Base-by-base conservation (phyloP, 1,140 invertebrate genomes). In the Battus philenor region DNA sequence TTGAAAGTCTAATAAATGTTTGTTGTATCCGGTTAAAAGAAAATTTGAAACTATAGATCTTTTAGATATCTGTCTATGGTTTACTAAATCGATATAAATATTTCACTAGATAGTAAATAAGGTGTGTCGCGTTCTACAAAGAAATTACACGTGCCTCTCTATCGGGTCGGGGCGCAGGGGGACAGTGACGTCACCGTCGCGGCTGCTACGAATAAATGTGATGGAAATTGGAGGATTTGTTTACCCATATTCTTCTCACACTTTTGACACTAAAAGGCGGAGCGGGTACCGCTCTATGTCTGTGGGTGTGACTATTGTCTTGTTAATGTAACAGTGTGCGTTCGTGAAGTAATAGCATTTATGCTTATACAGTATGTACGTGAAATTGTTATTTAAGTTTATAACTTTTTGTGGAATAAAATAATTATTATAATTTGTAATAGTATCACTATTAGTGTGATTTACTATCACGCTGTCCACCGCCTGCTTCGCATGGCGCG, bases 201-300 rank as follows among this genome's bases (percentile, higher is more conserved):
- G 44, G 54, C 48, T 53, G 56, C 61, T 58, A 73, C 63, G 77
- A 83, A 81, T 81, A 84, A 82, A 84, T 80, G 75, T 71, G 74
- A 84, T 84, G 79, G 79, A 81, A 81, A 84, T 84, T 79, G 77
- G 75, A 79, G 77, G 79, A 84, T 84, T 81, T 84, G 79, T 84
- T 84, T 84, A 81, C 77, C 69, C 73, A 81, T 83, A 82, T 84
- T 83, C 67, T 65, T 79, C 75, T 78, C 64, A 76, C 67, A 78
- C 70, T 80, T 77, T 83, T 79, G 77, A 81, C 77, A 77, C 69
- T 83, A 81, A 83, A 83, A 81, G 75, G 76, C 16, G 24, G 47
- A 49, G 48, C 44, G 47, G 46, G 50, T 44, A 43, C 55, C 45
- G 48, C 38, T 53, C 50, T 56, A 45, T 51, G 50, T 45, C 41